Base-by-base conservation (phyloP, 2,113 vertebrate species). In the Eira barbara region DNA sequence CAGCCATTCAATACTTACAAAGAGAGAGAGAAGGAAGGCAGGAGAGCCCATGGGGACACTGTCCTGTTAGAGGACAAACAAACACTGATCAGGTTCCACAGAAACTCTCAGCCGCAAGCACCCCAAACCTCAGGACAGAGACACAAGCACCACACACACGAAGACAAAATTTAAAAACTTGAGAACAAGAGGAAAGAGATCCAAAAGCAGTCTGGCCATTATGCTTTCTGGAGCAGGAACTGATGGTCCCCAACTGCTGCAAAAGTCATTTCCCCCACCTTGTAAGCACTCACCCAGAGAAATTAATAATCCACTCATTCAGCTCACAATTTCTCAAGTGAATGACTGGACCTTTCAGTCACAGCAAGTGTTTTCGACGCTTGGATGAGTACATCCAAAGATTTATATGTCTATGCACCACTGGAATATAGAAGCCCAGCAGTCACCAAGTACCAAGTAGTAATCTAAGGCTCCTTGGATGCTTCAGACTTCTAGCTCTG, bases 11-110 rank as follows among this genome's bases (percentile, higher is more conserved):
- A 99, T 99, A 99, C 99, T 99, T 99, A 99, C 99, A 99, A 99
- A 99, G 98, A 99, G 99, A 99, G 99, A 99, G 99, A 99, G 99
- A 99, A 99, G 99, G 99, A 99, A 99, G 99, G 99, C 99, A 99
- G 99, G 99, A 99, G 99, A 99, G 99, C 99, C 99, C 99, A 99
- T 99, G 99, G 99, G 99, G 99, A 99, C 99, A 99, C 99, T 99
- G 99, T 99, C 99, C 99, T 99, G 99, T 99, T 99, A 99, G 99
- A 99, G 99, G 99, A 99, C 99, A 99, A 99, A 99, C 99, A 99
- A 98, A 99, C 98, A 99, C 98, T 98, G 97, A 99, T 99, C 98
- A 99, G 98, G 97, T 98, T 98, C 94, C 98, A 98, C 69, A 86
- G 98, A 98, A 98, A 98, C 47, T 47, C 98, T 99, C 97, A 98